Evolutionary conservation across 2,888 invertebrate species (phyloP), one percentile per base, ranked within the genome.

Genomic region (Lasius fuliginosus): DNA sequence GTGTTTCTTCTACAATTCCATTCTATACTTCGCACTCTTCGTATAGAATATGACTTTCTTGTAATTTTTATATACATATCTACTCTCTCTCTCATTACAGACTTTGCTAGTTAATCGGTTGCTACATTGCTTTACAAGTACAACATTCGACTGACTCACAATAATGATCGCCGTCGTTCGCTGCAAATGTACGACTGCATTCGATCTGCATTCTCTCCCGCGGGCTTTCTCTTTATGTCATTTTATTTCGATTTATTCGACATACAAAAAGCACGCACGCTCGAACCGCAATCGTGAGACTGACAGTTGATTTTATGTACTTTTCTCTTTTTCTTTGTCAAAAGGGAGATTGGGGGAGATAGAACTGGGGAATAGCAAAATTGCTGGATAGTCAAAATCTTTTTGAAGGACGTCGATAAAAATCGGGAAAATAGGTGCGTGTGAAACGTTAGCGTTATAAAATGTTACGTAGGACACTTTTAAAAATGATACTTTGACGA

Each of bases 31-130:
- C 87, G 85, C 85, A 87, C 64, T 85, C 89, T 87, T 86, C 83
- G 82, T 90, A 90, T 87, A 91, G 91, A 92, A 92, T 92, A 93
- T 92, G 92, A 93, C 94, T 93, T 94, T 93, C 92, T 91, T 92
- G 88, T 89, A 91, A 89, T 89, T 85, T 89, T 89, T 93, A 92
- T 93, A 83, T 93, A 93, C 93, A 93, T 86, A 74, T 75, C 49
- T 92, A 91, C 18, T 18, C 30, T 27, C 65, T 88, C 68, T 88
- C 86, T 90, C 90, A 86, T 86, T 90, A 90, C 87, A 88, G 89
- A 89, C 87, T 90, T 90, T 84, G 86, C 91, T 90, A 91, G 88
- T 87, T 88, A 87, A 89, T 89, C 84, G 86, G 75, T 68, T 86
- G 83, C 88, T 92, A 89, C 81, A 79, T 65, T 87, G 89, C 86